Base-by-base conservation (phyloP, 2,888 invertebrate species). In the Pandemis corylana region DNA sequence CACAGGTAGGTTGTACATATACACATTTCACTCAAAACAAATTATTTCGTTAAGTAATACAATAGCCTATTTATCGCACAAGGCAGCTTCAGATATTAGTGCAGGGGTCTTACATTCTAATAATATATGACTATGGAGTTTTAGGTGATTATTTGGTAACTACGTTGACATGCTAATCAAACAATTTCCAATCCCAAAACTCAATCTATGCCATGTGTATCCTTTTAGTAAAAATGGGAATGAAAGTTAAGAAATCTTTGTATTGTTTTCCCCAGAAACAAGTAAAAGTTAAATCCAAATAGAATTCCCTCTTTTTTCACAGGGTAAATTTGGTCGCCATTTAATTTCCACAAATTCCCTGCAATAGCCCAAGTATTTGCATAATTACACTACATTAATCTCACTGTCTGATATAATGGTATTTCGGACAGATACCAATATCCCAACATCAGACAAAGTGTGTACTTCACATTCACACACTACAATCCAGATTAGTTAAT, bases 11-110 rank as follows among this genome's bases (percentile, higher is more conserved):
- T 51, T 0, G 5, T 20, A 59, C 7, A 53, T 15, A 15, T 15
- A 15, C 53, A 63, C 69, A 74, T 51, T 70, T 65, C 65, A 66
- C 74, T 61, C 59, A 42, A 65, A 67, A 62, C 49, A 65, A 51
- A 36, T 36, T 36, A 36, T 12, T 49, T 49, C 9, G 13, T 49
- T 10, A 69, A 12, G 70, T 49, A 59, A n/a, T 36, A 59, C 59
- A 28, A 20, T 59, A 28, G 12, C 12, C 59, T 59, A 59, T 59
- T 15, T 66, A 61, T 42, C 20, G 59, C 49, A 49, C 66, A 66
- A 41, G 49, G 66, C 59, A 66, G 59, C 28, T 59, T 59, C 59
- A 59, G 59, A 59, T 59, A 56, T 20, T 56, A 59, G 59, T 59
- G 59, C 59, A 20, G 28, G 28, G 59, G 28, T 12, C 28, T 59